Percentiles rank a stretch among this genome's conserved stretches.
These are phyloP conservation scores for Eciton burchellii DNA, from an alignment of 1,140 invertebrate species.

Conservation along the genomic window DNA sequence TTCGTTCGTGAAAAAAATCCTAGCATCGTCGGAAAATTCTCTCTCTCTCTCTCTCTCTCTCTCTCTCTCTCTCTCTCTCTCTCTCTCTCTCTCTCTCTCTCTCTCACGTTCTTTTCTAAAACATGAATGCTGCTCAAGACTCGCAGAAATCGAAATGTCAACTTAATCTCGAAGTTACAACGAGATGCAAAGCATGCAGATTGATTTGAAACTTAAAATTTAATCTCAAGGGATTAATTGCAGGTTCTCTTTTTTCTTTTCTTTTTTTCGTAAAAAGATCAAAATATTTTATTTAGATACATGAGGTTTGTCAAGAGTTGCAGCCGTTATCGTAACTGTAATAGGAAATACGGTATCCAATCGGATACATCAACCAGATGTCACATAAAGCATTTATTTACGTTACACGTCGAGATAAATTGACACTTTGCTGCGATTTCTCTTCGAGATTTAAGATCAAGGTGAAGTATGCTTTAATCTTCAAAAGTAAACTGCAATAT, in stretches of 20 bases:
- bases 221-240: background rate
- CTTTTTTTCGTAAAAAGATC: background rate
- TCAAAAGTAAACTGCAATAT: too few relatives aligned
- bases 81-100: background rate
- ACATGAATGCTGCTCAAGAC: background rate
- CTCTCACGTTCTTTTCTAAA: slow-evolving; percentile 1
- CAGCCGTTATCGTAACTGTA: too few relatives aligned
- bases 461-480: too few relatives aligned
- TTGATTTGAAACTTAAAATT: background rate
- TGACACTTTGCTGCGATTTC: too few relatives aligned
- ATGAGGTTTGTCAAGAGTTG: background rate
- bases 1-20: background rate
- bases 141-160: background rate
- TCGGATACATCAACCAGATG: too few relatives aligned
- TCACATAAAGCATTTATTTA: too few relatives aligned
- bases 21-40: background rate
- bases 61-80: background rate
- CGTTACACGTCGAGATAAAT: too few relatives aligned
- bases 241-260: background rate
- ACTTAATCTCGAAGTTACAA: background rate
- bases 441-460: too few relatives aligned
- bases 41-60: background rate
- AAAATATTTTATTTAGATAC: slow-evolving; percentile 9
- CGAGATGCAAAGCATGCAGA: background rate
- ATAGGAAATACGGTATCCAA: too few relatives aligned